A percentile compares a stretch with the other conserved stretches of the same genome.
Evolutionary conservation across 2,797 vertebrate genomes (phyloP).

Genomic region (Megalops cyprinoides): DNA sequence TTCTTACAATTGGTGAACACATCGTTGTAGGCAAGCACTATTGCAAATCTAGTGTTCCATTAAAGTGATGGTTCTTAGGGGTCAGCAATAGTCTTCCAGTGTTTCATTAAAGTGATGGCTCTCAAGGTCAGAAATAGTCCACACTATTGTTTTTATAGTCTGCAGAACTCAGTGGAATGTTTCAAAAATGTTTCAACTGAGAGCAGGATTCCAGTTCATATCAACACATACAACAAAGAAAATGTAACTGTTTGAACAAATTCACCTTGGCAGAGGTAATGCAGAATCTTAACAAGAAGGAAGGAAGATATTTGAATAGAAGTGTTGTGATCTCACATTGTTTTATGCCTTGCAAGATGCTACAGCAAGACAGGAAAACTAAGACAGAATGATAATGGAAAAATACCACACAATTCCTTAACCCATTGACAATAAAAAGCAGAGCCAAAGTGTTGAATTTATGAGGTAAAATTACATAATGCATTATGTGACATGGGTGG

Average conservation of each 20-base stretch:
- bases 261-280: neutral
- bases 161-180: neutral
- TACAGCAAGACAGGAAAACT: neutral
- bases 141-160: neutral
- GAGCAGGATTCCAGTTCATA: too few relatives aligned
- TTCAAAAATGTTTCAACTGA: neutral
- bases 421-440: neutral
- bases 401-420: too few relatives aligned
- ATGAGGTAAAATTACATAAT: too few relatives aligned
- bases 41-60: neutral
- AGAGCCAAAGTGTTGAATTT: too few relatives aligned
- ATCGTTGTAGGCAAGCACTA: neutral
- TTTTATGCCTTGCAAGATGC: neutral
- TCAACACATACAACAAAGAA: neutral
- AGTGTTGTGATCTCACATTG: neutral
- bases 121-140: neutral
- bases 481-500: too few relatives aligned
- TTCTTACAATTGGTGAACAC: neutral
- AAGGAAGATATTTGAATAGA: neutral
- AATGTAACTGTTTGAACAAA: neutral
- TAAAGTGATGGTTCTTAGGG: neutral
- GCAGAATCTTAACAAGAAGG: neutral
- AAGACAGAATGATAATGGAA: too few relatives aligned
- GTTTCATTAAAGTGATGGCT: slow-evolving; percentile 1
- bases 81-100: neutral